Percentiles rank a stretch among this genome's conserved stretches.
Conservation (phyloP, 2,113 vertebrate species). For the Rhinoderma darwinii region DNA sequence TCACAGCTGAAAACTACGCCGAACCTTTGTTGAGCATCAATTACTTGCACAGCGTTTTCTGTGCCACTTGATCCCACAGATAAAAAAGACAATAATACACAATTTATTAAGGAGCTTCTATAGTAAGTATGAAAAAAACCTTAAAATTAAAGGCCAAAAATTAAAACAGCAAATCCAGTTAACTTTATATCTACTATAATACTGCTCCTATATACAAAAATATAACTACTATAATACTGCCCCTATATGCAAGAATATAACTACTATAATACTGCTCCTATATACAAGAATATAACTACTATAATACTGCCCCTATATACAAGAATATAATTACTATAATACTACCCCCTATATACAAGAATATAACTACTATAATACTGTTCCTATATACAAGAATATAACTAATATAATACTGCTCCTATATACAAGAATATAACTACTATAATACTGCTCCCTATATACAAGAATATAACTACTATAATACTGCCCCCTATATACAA, state of each 20-base stretch:
- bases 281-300: neutral
- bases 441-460: neutral
- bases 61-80: neutral
- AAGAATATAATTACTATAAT: neutral
- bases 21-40: too few species aligned
- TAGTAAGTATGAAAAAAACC: neutral
- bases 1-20: neutral
- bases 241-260: neutral
- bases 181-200: neutral
- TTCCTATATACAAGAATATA: neutral
- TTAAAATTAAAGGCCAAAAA: neutral
- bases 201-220: neutral
- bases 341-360: neutral
- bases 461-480: neutral
- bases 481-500: neutral
- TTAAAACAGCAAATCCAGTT: neutral
- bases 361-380: neutral
- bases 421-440: neutral
- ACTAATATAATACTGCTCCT: neutral
- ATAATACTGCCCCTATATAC: neutral
- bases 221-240: neutral
- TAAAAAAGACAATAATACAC: neutral
- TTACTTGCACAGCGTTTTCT: neutral
- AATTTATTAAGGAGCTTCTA: neutral
- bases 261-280: neutral